A percentile compares a stretch with the other conserved stretches of the same genome.
Conservation (phyloP, 2,888 invertebrate species). For the Philereme vetulata region DNA sequence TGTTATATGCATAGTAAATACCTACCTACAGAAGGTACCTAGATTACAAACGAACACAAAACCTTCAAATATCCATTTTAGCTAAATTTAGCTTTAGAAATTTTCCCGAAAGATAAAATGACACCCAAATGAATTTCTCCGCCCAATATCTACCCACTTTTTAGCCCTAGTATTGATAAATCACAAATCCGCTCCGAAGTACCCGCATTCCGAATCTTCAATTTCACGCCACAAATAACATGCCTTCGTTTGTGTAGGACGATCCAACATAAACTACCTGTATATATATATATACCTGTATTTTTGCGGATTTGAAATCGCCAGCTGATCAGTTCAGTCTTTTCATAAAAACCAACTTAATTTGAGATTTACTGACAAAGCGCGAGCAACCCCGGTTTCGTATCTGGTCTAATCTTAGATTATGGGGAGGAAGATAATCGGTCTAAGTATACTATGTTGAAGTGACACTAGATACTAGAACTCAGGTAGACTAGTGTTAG, state of each 20-base stretch:
- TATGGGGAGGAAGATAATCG: too few relatives aligned
- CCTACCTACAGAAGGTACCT: too few relatives aligned
- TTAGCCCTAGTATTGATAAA: slow-evolving; percentile 30
- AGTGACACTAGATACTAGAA: too few relatives aligned
- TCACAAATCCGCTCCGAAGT: slow-evolving; percentile 42
- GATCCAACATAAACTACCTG: slow-evolving; percentile 29
- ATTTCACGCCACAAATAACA: slow-evolving; percentile 50
- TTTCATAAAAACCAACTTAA: too few relatives aligned
- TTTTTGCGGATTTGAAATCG: slow-evolving; percentile 15
- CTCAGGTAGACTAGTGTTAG: too few relatives aligned
- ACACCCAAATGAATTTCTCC: slow-evolving; percentile 6
- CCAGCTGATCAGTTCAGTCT: slow-evolving; percentile 10
- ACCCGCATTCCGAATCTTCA: slow-evolving; percentile 42
- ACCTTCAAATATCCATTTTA: slow-evolving; percentile 19
- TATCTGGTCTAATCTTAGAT: too few relatives aligned
- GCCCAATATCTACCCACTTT: slow-evolving; percentile 9
- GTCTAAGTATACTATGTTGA: too few relatives aligned
- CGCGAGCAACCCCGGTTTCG: not conserved
- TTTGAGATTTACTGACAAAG: not conserved
- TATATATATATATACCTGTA: slow-evolving; percentile 20
- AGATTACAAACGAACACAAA: too few relatives aligned
- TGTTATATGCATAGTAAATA: too few relatives aligned
- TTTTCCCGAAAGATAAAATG: slow-evolving; percentile 5
- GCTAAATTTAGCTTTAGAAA: slow-evolving; percentile 4
- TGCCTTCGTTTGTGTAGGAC: slow-evolving; percentile 32